Evolutionary conservation across 1,140 invertebrate species (phyloP).

Genomic region (Drosophila mayri): DNA sequence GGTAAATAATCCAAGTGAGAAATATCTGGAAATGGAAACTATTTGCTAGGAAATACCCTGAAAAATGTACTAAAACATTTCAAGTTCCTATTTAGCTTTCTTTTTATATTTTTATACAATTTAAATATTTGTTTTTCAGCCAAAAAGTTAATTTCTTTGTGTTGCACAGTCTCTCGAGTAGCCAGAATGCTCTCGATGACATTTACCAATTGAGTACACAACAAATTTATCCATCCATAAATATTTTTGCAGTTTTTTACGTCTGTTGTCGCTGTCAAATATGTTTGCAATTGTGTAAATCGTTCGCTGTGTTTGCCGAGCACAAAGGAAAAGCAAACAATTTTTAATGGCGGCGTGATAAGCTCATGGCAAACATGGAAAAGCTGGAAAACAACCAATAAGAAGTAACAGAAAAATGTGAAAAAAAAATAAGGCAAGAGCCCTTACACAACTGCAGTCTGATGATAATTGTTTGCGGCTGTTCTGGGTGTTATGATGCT

Average conservation of each 20-base stretch:
- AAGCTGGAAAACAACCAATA: constrained; percentile 20
- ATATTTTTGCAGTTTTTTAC: constrained; percentile 42
- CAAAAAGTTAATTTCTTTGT: neutral
- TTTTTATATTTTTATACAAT: neutral
- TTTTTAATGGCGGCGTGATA: constrained; percentile 68
- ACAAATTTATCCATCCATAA: constrained; percentile 53
- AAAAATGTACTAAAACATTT: neutral
- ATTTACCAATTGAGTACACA: constrained; percentile 39
- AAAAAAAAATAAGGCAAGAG: constrained; percentile 1
- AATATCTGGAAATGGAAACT: neutral
- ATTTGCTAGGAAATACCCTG: neutral
- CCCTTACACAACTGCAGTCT: constrained; percentile 41
- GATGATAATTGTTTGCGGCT: constrained; percentile 49
- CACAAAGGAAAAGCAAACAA: constrained; percentile 51
- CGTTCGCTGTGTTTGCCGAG: constrained; percentile 45
- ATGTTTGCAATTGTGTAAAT: constrained; percentile 55
- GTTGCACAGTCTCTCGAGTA: neutral
- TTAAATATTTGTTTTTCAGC: too few species aligned
- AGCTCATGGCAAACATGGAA: constrained; percentile 39
- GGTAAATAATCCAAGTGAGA: constrained; percentile 33
- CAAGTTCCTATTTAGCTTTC: neutral
- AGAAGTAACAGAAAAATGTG: constrained; percentile 26
- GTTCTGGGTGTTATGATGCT: constrained; percentile 25
- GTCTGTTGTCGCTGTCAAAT: constrained; percentile 48
- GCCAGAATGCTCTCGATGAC: neutral